Percentiles rank a stretch among this genome's conserved stretches.
Conservation (phyloP, 2,797 vertebrate genomes). For the Sebastes steindachneri region DNA sequence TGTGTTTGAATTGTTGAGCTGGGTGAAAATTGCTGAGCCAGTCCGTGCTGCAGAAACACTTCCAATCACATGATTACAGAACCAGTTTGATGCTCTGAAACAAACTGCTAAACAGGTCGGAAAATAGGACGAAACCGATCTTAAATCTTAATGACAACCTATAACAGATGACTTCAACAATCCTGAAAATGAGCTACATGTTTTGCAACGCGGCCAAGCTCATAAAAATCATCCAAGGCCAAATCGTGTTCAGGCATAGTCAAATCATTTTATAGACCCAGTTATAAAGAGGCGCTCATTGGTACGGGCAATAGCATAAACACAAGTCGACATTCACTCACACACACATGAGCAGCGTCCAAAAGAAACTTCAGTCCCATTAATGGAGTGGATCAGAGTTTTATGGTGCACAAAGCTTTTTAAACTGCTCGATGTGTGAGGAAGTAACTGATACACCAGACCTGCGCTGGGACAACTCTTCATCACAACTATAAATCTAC, state of each 20-base stretch:
- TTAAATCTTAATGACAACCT: conserved; percentile 56
- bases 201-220: conserved; percentile 30
- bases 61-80: conserved; percentile 8
- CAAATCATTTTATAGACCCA: conserved; percentile 48
- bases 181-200: conserved; percentile 58
- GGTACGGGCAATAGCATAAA: conserved; percentile 24
- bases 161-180: conserved; percentile 52
- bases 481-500: conserved; percentile 80
- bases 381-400: conserved; percentile 74
- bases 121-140: conserved; percentile 25
- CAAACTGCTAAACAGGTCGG: conserved; percentile 15
- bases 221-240: conserved; percentile 56
- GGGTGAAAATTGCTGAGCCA: background rate
- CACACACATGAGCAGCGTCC: conserved; percentile 1
- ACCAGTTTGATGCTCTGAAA: background rate
- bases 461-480: conserved; percentile 63
- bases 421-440: conserved; percentile 57
- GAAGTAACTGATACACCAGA: conserved; percentile 79
- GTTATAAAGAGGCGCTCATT: conserved; percentile 47
- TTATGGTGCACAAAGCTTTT: conserved; percentile 75
- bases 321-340: background rate
- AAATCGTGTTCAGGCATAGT: conserved; percentile 40
- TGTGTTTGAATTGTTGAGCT: background rate
- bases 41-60: background rate
- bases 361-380: conserved; percentile 55